Percentiles rank a stretch among this genome's conserved stretches.
phyloP scores from a whole-genome alignment of 2,888 invertebrate genomes.

The Pharmacophagus antenor region DNA sequence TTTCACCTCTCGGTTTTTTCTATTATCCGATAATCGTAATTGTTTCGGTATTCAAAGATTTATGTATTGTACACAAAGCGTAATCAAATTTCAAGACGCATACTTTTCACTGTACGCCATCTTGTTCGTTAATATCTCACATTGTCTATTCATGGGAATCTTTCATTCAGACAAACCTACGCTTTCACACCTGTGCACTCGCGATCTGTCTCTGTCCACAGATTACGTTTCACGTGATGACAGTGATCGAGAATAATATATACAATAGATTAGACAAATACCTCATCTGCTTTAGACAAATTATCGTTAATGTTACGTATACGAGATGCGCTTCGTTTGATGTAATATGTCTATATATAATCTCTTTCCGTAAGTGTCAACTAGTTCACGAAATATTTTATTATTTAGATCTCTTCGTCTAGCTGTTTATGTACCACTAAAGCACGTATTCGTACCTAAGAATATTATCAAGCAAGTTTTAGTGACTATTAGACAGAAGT shows the following conservation, averaged over 20 bases:
- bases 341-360: too few relatives aligned
- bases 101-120: not conserved
- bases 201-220: conserved; percentile 22
- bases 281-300: conserved; percentile 1
- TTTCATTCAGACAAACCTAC: conserved; percentile 8
- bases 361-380: too few relatives aligned
- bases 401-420: too few relatives aligned
- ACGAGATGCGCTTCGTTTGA: too few relatives aligned
- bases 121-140: not conserved
- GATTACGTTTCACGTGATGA: conserved; percentile 13
- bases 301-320: not conserved
- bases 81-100: not conserved
- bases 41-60: too few relatives aligned
- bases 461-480: too few relatives aligned
- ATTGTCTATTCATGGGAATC: conserved; percentile 22
- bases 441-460: too few relatives aligned
- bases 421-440: too few relatives aligned
- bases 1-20: not conserved
- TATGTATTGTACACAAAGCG: not conserved
- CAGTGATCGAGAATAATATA: conserved; percentile 19
- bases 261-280: conserved; percentile 12
- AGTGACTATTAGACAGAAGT: too few relatives aligned
- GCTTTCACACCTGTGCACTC: conserved; percentile 21
- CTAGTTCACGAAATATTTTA: too few relatives aligned
- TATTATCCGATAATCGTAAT: not conserved